These are phyloP conservation scores for Bathybates hornii DNA, from an alignment of 2,113 vertebrate species.

Conservation along the genomic window DNA sequence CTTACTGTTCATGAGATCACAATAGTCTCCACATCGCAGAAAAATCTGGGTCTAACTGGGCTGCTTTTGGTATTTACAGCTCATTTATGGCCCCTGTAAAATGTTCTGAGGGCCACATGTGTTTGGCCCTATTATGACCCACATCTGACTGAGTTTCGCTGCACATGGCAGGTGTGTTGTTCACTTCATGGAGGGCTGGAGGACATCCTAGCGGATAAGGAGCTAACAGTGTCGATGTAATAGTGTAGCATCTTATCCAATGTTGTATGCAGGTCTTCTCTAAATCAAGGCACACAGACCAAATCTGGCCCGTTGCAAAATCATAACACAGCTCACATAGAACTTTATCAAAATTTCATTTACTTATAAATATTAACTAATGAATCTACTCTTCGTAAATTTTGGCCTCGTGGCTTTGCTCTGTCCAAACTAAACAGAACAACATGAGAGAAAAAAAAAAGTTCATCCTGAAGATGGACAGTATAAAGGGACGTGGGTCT, in stretches of 20 bases:
- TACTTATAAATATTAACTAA: not conserved
- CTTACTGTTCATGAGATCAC: not conserved
- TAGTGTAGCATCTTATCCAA: not conserved
- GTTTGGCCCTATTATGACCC: not conserved
- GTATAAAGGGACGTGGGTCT: not conserved
- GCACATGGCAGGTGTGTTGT: not conserved
- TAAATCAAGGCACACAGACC: not conserved
- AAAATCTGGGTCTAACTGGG: not conserved
- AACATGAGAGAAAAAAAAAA: not conserved
- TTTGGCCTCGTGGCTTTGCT: not conserved
- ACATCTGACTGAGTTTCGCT: not conserved
- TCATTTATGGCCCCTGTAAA: not conserved
- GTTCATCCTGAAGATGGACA: not conserved
- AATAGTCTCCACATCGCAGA: not conserved
- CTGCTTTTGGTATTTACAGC: not conserved
- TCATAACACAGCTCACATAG: not conserved
- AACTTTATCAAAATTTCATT: not conserved
- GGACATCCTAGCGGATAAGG: not conserved
- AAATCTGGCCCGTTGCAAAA: not conserved
- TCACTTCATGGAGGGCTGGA: not conserved
- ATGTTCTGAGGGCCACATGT: not conserved
- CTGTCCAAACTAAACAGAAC: not conserved
- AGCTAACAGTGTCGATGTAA: not conserved
- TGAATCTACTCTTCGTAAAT: not conserved
- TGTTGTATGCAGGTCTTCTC: not conserved